Evolutionary conservation across 2,113 vertebrate species (phyloP).

Genomic region (Calyptomena viridis): DNA sequence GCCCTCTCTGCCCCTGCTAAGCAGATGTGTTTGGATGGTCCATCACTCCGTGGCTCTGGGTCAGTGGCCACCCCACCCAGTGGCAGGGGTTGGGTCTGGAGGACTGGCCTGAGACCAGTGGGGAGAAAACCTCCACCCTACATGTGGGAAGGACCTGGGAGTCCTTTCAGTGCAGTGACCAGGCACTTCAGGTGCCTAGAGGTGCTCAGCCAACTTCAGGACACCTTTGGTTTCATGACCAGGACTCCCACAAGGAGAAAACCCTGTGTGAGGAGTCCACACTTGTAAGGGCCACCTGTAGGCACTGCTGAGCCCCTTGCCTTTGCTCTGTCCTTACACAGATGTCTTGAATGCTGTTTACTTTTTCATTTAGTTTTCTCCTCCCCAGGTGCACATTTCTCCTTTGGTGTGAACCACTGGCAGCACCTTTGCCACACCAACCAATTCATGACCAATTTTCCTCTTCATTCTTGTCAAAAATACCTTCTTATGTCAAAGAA

Average conservation of each 20-base stretch:
- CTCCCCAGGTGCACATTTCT: background rate
- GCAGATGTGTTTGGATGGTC: background rate
- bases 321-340: background rate
- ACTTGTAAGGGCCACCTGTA: too few relatives aligned
- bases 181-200: background rate
- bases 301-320: background rate
- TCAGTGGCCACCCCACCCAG: background rate
- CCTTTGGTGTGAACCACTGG: background rate
- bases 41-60: background rate
- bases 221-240: background rate
- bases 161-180: background rate
- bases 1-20: background rate
- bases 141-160: background rate
- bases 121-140: background rate
- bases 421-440: background rate
- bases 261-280: background rate
- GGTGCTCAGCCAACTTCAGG: background rate
- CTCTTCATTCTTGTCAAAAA: background rate
- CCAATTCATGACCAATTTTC: background rate
- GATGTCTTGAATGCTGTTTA: background rate
- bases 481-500: background rate
- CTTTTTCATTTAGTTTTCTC: background rate
- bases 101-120: background rate
- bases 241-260: background rate
- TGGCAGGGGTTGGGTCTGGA: background rate